These are phyloP conservation scores for Montipora sp. DNA, from an alignment of 64 coral and sea anemone species.

Conservation along the genomic window DNA sequence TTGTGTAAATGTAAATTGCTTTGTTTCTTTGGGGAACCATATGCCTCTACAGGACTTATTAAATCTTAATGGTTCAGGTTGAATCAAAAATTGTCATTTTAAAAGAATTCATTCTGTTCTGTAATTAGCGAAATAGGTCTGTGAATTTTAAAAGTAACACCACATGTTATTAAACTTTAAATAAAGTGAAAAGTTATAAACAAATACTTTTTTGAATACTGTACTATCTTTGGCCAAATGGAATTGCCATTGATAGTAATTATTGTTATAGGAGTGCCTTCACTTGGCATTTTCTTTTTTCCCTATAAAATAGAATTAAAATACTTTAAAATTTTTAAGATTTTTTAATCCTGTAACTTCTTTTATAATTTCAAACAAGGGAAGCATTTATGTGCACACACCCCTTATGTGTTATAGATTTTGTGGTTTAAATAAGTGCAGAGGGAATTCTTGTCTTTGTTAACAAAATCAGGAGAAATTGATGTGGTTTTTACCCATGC, in stretches of 20 bases:
- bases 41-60: background rate
- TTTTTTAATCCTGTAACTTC: background rate
- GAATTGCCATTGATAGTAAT: too few relatives aligned
- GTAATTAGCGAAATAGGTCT: background rate
- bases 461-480: background rate
- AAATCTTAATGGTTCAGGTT: background rate
- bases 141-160: background rate
- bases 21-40: background rate
- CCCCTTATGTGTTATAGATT: background rate
- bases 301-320: background rate
- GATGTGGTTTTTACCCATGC: background rate
- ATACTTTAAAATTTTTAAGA: background rate
- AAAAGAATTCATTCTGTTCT: background rate
- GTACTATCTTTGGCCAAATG: background rate
- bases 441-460: background rate
- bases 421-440: background rate
- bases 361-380: background rate
- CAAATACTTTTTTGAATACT: background rate
- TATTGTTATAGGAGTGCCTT: too few relatives aligned
- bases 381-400: background rate
- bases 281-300: background rate
- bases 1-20: background rate
- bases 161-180: conserved; percentile 38
- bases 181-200: background rate
- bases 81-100: background rate